phyloP scores from a whole-genome alignment of 2,888 invertebrate species.

The Macrophya annulata region DNA sequence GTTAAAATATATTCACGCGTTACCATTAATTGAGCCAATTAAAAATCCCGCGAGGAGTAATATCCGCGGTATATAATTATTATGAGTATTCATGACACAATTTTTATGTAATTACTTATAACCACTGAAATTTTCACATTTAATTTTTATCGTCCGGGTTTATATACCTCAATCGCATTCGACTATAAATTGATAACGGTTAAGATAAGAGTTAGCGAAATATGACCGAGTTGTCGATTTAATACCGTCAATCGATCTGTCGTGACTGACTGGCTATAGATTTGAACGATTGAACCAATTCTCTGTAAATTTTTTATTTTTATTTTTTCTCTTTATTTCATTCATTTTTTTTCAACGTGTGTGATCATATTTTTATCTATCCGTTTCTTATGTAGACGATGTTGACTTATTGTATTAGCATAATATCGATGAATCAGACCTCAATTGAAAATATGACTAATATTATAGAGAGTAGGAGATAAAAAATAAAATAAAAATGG shows the following conservation, averaged over 20 bases:
- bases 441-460: background rate
- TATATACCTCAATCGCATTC: constrained; percentile 26
- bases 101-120: background rate
- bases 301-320: background rate
- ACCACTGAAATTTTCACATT: background rate
- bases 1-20: background rate
- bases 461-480: too few relatives aligned
- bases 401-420: background rate
- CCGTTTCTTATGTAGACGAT: background rate
- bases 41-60: constrained; percentile 18
- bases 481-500: too few relatives aligned
- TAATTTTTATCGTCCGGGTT: background rate
- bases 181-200: constrained; percentile 24
- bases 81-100: background rate
- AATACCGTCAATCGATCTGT: background rate
- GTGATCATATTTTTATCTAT: background rate
- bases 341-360: background rate
- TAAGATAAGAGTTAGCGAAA: background rate
- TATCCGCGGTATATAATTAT: background rate
- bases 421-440: background rate
- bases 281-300: background rate
- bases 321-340: too few relatives aligned
- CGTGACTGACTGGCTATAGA: background rate
- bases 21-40: background rate
- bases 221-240: background rate